A percentile compares a stretch with the other conserved stretches of the same genome.
These are phyloP conservation scores for Todiramphus saurophagus DNA, from an alignment of 2,113 vertebrate species.

Conservation along the genomic window DNA sequence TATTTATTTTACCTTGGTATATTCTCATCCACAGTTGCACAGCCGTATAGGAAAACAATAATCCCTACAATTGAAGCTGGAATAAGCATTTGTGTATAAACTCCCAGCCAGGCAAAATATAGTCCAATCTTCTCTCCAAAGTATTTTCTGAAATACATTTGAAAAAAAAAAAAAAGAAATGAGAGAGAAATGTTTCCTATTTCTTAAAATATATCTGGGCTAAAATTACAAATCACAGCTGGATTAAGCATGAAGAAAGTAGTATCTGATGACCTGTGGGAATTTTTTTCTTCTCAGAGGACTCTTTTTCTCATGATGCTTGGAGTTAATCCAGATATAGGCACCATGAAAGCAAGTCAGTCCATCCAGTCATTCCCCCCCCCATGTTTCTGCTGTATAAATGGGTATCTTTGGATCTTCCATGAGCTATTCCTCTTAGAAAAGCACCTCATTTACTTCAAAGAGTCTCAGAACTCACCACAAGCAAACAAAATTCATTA, in stretches of 20 bases:
- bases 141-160: constrained; percentile 85
- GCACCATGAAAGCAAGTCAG: not conserved
- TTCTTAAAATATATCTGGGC: constrained; percentile 55
- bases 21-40: constrained; percentile 90
- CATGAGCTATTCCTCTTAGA: not conserved
- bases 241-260: constrained; percentile 48
- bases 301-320: constrained; percentile 38
- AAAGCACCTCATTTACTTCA: not conserved
- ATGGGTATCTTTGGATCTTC: not conserved
- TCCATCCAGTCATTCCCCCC: not conserved
- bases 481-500: not conserved
- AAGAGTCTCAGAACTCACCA: not conserved
- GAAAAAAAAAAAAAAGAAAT: not conserved
- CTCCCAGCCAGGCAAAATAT: constrained; percentile 98
- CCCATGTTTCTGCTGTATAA: not conserved
- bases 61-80: constrained; percentile 92
- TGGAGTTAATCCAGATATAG: not conserved
- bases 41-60: constrained; percentile 96
- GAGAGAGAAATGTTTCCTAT: constrained; percentile 39
- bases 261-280: constrained; percentile 52
- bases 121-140: constrained; percentile 98
- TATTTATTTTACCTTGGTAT: constrained; percentile 87
- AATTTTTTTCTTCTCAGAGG: constrained; percentile 50
- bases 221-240: constrained; percentile 63
- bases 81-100: constrained; percentile 98